Evolutionary conservation across 2,888 invertebrate genomes (phyloP).

Genomic region (Orthosia incerta): DNA sequence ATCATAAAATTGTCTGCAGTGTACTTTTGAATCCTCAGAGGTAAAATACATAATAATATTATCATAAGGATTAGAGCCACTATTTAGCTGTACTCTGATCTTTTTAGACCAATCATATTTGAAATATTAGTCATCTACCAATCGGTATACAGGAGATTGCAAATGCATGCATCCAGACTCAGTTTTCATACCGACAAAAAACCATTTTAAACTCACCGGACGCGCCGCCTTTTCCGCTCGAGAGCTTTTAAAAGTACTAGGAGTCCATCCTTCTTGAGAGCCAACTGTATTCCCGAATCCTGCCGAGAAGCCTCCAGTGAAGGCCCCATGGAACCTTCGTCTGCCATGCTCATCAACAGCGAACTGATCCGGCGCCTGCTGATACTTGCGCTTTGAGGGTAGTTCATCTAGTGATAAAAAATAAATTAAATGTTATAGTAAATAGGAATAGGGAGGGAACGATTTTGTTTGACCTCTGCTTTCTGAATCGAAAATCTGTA

Average conservation of each 20-base stretch:
- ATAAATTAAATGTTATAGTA: background rate
- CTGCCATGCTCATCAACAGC: constrained; percentile 97
- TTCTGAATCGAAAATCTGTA: too few relatives aligned
- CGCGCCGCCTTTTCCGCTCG: constrained; percentile 91
- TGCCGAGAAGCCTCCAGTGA: constrained; percentile 99
- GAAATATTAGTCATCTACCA: too few relatives aligned
- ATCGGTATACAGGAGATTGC: too few relatives aligned
- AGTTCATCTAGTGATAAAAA: constrained; percentile 92
- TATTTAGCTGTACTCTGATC: too few relatives aligned
- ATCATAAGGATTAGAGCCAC: too few relatives aligned
- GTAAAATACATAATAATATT: too few relatives aligned
- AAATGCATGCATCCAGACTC: too few relatives aligned
- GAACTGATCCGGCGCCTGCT: constrained; percentile 94
- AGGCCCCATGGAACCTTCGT: constrained; percentile 99
- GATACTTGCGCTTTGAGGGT: constrained; percentile 95
- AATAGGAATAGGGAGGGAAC: background rate
- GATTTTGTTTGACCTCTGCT: too few relatives aligned
- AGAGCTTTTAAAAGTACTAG: constrained; percentile 97
- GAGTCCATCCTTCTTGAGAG: constrained; percentile 98
- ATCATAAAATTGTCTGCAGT: too few relatives aligned
- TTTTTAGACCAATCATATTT: too few relatives aligned
- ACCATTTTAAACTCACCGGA: constrained; percentile 74
- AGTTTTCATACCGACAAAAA: too few relatives aligned
- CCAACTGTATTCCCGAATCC: constrained; percentile 99
- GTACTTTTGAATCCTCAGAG: too few relatives aligned